Conservation (phyloP, 2,888 invertebrate species). For the Oscheius sp. region DNA sequence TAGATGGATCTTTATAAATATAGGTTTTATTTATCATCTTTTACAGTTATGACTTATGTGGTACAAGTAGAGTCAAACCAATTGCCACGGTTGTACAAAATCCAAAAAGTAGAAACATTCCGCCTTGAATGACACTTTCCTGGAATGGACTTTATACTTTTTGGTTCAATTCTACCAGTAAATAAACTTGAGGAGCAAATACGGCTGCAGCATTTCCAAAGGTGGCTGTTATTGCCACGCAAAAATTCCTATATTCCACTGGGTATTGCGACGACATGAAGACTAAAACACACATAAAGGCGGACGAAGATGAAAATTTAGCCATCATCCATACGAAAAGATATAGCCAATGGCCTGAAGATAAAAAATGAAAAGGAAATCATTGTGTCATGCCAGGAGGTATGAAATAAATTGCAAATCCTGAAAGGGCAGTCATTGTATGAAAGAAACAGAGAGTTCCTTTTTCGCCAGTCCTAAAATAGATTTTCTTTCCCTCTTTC, state of each 20-base stretch:
- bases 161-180: not conserved
- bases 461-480: slow-evolving; percentile 19
- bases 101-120: slow-evolving; percentile 17
- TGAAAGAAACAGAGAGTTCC: slow-evolving; percentile 20
- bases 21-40: not conserved
- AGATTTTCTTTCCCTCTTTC: not conserved
- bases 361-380: not conserved
- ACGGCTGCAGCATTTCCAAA: slow-evolving; percentile 25
- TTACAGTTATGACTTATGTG: slow-evolving; percentile 6
- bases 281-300: slow-evolving; percentile 29
- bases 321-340: slow-evolving; percentile 16
- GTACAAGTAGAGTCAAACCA: not conserved
- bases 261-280: slow-evolving; percentile 22
- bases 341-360: not conserved
- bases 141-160: not conserved
- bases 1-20: too few relatives aligned
- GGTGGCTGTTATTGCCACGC: slow-evolving; percentile 11
- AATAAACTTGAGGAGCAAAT: slow-evolving; percentile 9
- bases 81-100: not conserved
- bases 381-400: not conserved
- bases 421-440: not conserved
- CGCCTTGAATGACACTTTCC: slow-evolving; percentile 1
- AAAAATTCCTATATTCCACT: slow-evolving; percentile 14
- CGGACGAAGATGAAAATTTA: slow-evolving; percentile 27
- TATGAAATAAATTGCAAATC: not conserved